Evolutionary conservation across 2,797 vertebrate species (phyloP).

Genomic region (Pseudotriccus pelzelni): DNA sequence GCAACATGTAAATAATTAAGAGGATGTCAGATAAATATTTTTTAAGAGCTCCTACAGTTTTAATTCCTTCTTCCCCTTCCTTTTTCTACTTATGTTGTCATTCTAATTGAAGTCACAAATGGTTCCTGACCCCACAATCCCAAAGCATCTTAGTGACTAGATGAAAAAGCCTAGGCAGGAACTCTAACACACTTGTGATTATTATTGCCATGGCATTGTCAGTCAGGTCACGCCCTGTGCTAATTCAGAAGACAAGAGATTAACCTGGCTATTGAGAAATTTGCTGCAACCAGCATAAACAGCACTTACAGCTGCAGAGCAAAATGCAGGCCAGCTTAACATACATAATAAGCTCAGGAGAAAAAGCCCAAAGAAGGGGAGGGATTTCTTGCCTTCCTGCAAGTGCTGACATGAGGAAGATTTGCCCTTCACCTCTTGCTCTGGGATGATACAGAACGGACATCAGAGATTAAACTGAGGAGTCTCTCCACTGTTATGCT

Average conservation of each 20-base stretch:
- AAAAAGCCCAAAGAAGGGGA: neutral
- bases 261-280: neutral
- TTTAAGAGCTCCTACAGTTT: neutral
- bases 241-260: neutral
- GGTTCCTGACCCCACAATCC: neutral
- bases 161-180: neutral
- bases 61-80: neutral
- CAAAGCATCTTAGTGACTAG: neutral
- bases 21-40: neutral
- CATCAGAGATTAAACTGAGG: neutral
- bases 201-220: neutral
- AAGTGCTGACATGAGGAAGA: neutral
- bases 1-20: neutral
- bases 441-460: neutral
- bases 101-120: neutral
- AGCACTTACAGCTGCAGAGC: neutral
- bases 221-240: neutral
- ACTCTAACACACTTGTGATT: neutral
- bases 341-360: neutral
- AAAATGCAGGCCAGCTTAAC: neutral
- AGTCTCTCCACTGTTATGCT: neutral
- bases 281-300: neutral
- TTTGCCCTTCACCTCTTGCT: neutral
- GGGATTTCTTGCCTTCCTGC: neutral
- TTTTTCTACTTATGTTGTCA: neutral